Evolutionary conservation across 2,888 invertebrate species (phyloP).

Genomic region (Coecobrya sp.): DNA sequence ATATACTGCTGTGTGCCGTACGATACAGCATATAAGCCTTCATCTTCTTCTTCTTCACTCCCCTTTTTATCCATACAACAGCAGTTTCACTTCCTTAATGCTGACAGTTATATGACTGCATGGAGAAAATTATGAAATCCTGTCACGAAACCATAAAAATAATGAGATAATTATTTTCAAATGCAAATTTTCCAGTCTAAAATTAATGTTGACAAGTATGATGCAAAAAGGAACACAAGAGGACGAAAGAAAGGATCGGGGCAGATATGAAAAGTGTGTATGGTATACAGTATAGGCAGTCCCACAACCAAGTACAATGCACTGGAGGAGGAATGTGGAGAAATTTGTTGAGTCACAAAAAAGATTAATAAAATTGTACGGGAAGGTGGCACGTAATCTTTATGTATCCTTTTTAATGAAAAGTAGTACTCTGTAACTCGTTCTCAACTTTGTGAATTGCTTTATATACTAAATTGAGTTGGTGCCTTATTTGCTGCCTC

Average conservation of each 20-base stretch:
- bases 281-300: background rate
- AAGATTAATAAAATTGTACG: slow-evolving; percentile 44
- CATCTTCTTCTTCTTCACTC: slow-evolving; percentile 32
- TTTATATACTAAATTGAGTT: background rate
- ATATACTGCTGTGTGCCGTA: background rate
- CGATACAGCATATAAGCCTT: slow-evolving; percentile 15
- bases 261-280: background rate
- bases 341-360: slow-evolving; percentile 55
- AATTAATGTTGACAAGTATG: slow-evolving; percentile 82
- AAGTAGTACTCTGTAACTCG: slow-evolving; percentile 10
- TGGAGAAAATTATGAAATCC: slow-evolving; percentile 81
- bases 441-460: background rate
- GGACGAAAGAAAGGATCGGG: background rate
- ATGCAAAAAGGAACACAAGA: slow-evolving; percentile 66
- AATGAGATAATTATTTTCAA: slow-evolving; percentile 82
- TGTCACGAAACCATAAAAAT: slow-evolving; percentile 82
- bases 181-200: slow-evolving; percentile 79
- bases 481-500: background rate
- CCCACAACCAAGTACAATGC: background rate
- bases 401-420: slow-evolving; percentile 58
- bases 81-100: slow-evolving; percentile 75
- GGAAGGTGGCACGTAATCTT: slow-evolving; percentile 75
- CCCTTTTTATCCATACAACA: slow-evolving; percentile 54
- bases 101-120: slow-evolving; percentile 79
- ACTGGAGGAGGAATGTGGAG: slow-evolving; percentile 13